phyloP scores from a whole-genome alignment of 2,888 invertebrate species.

The Stictocephala bisonia region DNA sequence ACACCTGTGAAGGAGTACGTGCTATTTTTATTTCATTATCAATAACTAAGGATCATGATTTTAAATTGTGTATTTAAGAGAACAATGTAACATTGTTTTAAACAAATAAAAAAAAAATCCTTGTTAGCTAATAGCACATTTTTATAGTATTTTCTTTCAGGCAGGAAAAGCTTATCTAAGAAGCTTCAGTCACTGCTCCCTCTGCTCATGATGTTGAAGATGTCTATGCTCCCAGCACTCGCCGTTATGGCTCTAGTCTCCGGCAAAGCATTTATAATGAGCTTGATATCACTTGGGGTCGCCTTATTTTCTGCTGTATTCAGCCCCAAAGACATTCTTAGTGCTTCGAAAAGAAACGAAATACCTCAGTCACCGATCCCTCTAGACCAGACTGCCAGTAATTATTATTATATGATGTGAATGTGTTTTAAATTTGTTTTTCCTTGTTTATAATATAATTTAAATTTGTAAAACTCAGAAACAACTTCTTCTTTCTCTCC shows the following conservation, averaged over 20 bases:
- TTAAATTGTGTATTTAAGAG: too few species aligned
- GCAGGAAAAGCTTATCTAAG: slow-evolving; percentile 22
- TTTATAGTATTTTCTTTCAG: too few species aligned
- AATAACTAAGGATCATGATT: too few species aligned
- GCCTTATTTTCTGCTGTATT: slow-evolving; percentile 37
- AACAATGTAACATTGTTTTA: too few species aligned
- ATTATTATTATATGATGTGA: slow-evolving; percentile 35
- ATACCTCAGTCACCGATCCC: neutral
- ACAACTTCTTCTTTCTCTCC: too few species aligned
- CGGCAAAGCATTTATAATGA: slow-evolving; percentile 52
- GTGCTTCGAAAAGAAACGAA: slow-evolving; percentile 40
- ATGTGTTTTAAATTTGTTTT: too few species aligned
- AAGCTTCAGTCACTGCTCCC: slow-evolving; percentile 51
- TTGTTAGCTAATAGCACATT: too few species aligned
- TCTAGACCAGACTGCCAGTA: neutral
- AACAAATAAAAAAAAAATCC: too few species aligned
- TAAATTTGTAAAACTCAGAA: too few species aligned
- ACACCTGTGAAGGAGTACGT: too few species aligned
- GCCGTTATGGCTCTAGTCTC: slow-evolving; percentile 53
- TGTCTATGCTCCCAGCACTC: slow-evolving; percentile 49
- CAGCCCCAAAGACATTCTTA: slow-evolving; percentile 27
- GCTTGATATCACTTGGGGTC: slow-evolving; percentile 44
- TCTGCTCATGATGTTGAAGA: slow-evolving; percentile 53
- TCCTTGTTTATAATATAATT: too few species aligned
- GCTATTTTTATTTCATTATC: too few species aligned